These are phyloP conservation scores for Hippocampus mohnikei DNA, from an alignment of 2,113 vertebrate genomes.

Conservation along the genomic window DNA sequence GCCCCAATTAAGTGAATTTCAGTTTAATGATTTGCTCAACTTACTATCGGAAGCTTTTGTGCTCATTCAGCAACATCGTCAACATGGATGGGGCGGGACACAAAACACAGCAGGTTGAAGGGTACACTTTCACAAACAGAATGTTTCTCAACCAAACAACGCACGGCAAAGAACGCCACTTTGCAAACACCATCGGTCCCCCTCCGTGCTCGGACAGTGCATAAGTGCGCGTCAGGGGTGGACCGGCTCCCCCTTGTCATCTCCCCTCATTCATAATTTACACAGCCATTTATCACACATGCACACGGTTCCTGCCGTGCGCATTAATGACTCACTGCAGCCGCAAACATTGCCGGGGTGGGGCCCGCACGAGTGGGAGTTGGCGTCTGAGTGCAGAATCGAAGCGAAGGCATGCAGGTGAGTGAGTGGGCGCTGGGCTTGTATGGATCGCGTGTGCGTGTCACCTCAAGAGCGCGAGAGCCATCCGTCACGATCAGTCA, in stretches of 20 bases:
- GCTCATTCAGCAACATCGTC: background rate
- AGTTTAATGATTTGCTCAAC: background rate
- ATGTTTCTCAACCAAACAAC: constrained; percentile 9
- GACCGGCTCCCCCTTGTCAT: constrained; percentile 31
- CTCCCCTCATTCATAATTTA: constrained; percentile 67
- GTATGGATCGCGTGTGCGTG: background rate
- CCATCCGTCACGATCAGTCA: constrained; percentile 45
- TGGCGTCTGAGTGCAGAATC: constrained; percentile 27
- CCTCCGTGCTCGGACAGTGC: constrained; percentile 5
- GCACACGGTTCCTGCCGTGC: constrained; percentile 23
- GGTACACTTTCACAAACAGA: background rate
- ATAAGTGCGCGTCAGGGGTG: constrained; percentile 26
- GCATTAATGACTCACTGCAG: constrained; percentile 35
- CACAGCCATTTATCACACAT: constrained; percentile 51
- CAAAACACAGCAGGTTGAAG: background rate
- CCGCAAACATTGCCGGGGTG: constrained; percentile 30
- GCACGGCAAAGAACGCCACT: constrained; percentile 2
- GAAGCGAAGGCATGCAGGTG: constrained; percentile 1
- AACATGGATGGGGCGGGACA: background rate
- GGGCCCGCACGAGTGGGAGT: constrained; percentile 22
- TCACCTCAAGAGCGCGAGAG: constrained; percentile 28
- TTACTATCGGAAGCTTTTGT: background rate
- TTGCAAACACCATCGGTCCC: background rate
- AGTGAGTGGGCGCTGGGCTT: constrained; percentile 15
- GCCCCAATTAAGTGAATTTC: background rate